Base-by-base conservation (phyloP, 1,140 invertebrate genomes). In the Drosophila arawakana region DNA sequence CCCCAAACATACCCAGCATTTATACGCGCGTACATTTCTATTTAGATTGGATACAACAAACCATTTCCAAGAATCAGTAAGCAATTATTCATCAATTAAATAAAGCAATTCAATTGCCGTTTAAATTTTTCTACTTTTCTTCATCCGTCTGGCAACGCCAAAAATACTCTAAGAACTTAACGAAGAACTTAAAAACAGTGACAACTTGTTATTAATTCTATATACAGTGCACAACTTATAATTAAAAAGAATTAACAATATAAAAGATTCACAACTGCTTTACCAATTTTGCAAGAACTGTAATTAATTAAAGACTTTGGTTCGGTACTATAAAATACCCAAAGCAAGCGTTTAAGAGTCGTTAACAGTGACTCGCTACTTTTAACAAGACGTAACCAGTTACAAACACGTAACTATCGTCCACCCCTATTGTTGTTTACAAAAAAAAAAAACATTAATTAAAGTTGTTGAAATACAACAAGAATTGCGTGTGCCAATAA, bases 1-100 rank as follows among this genome's bases (percentile, higher is more conserved):
- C 63, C 18, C 79, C 80, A 0, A 78, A 74, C 37, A 65, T 90
- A 25, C 85, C 90, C 1, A 90, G 88, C 50, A 72, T 91, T 47
- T 92, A 92, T 54, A 92, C 85, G 0, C 71, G 81, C 0, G 89
- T 92, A 0, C 73, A 75, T 58, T 66, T 76, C n/a, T 92, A 90
- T 67, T 44, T 92, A 11, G 73, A 81, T 73, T 92, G 91, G 91
- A 92, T 88, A 4, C 65, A 13, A 9, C 2, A 49, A 41, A 73
- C 46, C 25, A 61, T 86, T 18, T 10, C 49, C 2, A 73, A 60
- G 13, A 21, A 35, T 18, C 15, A 63, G 4, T 35, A 46, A 39
- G 1, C 13, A 13, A 50, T 25, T 6, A 7, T 72, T 41, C n/a
- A 47, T 44, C 35, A 39, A 55, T 11, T 46, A 18, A 35, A 11